phyloP scores from a whole-genome alignment of 2,797 vertebrate genomes.

The Garrulus glandarius region DNA sequence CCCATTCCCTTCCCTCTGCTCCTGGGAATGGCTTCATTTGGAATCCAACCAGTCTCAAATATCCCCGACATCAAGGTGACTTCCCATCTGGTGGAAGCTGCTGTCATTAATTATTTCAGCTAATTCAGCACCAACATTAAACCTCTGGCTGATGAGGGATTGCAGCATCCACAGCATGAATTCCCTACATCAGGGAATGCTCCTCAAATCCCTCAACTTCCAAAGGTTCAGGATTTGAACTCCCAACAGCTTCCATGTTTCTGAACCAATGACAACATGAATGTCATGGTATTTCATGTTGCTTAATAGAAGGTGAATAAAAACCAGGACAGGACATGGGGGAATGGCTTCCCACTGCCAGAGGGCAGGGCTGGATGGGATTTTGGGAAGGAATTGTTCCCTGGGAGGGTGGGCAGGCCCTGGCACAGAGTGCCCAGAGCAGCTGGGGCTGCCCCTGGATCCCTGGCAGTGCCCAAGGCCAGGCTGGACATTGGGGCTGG shows the following conservation, averaged over 20 bases:
- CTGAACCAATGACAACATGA: background rate
- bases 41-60: background rate
- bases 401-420: fast-evolving
- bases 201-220: background rate
- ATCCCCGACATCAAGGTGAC: background rate
- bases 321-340: background rate
- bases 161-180: fast-evolving
- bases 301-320: background rate
- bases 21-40: fast-evolving
- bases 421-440: fast-evolving
- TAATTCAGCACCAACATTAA: background rate
- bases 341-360: background rate
- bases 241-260: background rate
- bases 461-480: background rate
- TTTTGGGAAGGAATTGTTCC: background rate
- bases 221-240: background rate
- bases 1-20: background rate
- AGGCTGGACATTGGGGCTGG: fast-evolving
- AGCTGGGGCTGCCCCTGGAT: background rate
- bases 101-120: background rate
- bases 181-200: background rate
- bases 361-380: fast-evolving
- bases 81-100: background rate
- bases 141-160: fast-evolving
- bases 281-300: background rate